Evolutionary conservation across 2,797 vertebrate genomes (phyloP), one percentile per base, ranked within the genome.

Genomic region (Centroberyx gerrardi): DNA sequence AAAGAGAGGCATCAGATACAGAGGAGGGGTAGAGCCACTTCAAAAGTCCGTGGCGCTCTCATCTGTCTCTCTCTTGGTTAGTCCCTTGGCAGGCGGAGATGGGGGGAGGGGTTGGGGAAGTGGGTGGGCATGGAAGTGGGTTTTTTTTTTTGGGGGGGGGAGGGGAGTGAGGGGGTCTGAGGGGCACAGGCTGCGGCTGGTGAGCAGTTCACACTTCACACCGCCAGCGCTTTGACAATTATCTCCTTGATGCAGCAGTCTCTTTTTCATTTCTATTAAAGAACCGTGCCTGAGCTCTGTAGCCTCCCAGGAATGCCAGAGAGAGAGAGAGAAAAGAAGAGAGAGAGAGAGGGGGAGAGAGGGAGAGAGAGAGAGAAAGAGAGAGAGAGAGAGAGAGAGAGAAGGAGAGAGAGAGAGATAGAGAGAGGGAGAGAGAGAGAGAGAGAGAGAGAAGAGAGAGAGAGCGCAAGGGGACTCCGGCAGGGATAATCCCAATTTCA

Each of bases 401-500:
- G 15, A 55, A n/a, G n/a, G 54, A 67, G 46, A 44, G 74, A 61
- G 72, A 64, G 82, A 53, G 70, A 44, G 18, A n/a, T 36, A 42
- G 36, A n/a, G 58, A 42, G 12, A 61, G 38, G n/a, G 56, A 59
- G 40, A 49, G 27, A 46, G 60, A 62, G 55, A 22, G 58, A 22
- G 58, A 62, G 36, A 17, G 36, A 17, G 17, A 13, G 54, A 29
- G 49, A 7, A n/a, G 49, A 18, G 38, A 31, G 28, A 8, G 53
- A 55, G 15, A 55, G 54, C 6, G 31, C 27, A 63, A 61, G 82
- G 81, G 86, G 91, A 90, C 86, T 92, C 89, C 88, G 65, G 73
- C 27, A 75, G 83, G 84, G 89, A 92, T 94, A 92, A 94, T 93
- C 92, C 91, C 88, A 92, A 92, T 91, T 93, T 91, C 89, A 91